Base-by-base conservation (phyloP, 2,797 vertebrate genomes). In the Phataginus tetradactyla region DNA sequence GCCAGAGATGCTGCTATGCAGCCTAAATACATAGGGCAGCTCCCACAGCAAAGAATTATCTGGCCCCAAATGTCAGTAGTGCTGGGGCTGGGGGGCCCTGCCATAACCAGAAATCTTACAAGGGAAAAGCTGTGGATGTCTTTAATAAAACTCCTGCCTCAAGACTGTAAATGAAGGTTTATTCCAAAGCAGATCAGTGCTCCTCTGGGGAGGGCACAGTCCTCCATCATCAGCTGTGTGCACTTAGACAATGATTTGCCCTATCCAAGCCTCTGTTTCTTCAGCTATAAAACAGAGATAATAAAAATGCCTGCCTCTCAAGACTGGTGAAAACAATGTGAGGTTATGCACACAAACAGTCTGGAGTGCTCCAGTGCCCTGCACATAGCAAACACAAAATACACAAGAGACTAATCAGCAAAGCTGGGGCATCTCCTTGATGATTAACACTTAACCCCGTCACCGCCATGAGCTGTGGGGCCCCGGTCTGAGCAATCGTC, bases 401-500 rank as follows among this genome's bases (percentile, higher is more conserved):
- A 29, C 23, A 51, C 1, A 0, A 18, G 88, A 85, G 55, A 39
- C 42, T 7, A 13, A 18, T 14, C 32, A 9, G 37, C 64, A 51
- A 45, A 37, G 49, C 42, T 4, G 57, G 37, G 42, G 51, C 1
- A 0, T 7, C 71, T 69, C 29, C 75, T 10, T 25, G 21, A 63
- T 4, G 1, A 0, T 32, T 23, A 57, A 17, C 32, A 57, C 7
- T 32, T 23, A 57, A 17, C 32, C 51, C 7, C 0, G 0, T 32
- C 66, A 2, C 7, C 0, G 25, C 49, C 20, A 0, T 9, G 6
- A 63, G 13, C 64, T 3, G 0, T 0, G 27, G 64, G 55, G 57
- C 21, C 0, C n/a, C 2, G 0, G 69, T 4, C 88, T 7, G 34
- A 59, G 23, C 17, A 53, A 5, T 6, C n/a, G 5, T 53, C 15